Evolutionary conservation across 2,113 vertebrate genomes (phyloP), one percentile per base, ranked within the genome.

Genomic region (Petromus typicus): DNA sequence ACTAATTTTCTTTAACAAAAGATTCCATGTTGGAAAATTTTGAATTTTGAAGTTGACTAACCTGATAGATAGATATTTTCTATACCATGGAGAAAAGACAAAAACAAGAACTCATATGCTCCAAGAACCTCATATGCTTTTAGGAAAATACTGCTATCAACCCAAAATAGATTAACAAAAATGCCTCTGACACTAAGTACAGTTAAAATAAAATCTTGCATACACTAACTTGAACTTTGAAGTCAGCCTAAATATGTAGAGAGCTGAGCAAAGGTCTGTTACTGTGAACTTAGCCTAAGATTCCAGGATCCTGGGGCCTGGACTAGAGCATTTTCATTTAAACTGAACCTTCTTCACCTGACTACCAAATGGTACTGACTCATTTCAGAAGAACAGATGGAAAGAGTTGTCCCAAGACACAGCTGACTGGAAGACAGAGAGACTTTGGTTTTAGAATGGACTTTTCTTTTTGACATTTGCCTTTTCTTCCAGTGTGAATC

Each of bases 31-130:
- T 7, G 27, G 71, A 89, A 85, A 88, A 79, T 48, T 76, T 54
- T 76, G 51, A 93, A 94, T 90, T 95, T 94, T 93, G 79, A 89
- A 95, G n/a, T 7, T 89, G 56, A 89, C 64, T 93, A 92, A 56
- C 82, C 34, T 78, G 56, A 71, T 87, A 59, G 81, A 13, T 17
- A 10, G 22, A 32, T 82, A 79, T 59, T 87, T 81, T 90, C 69
- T 10, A 16, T n/a, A 78, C 64, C 51, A 83, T 30, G 59, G 48
- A 56, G 13, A 22, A 96, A 95, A 84, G 69, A 69, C 16, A 80
- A 85, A 89, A 63, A 57, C 3, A n/a, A n/a, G n/a, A n/a, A n/a
- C n/a, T n/a, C n/a, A n/a, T n/a, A 14, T 63, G 23, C 25, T 82
- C 16, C 67, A 94, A 94, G 64, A 91, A 78, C 27, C 67, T 95